phyloP scores from a whole-genome alignment of 64 coral and sea anemone genomes.

The Stichodactyla helianthus region DNA sequence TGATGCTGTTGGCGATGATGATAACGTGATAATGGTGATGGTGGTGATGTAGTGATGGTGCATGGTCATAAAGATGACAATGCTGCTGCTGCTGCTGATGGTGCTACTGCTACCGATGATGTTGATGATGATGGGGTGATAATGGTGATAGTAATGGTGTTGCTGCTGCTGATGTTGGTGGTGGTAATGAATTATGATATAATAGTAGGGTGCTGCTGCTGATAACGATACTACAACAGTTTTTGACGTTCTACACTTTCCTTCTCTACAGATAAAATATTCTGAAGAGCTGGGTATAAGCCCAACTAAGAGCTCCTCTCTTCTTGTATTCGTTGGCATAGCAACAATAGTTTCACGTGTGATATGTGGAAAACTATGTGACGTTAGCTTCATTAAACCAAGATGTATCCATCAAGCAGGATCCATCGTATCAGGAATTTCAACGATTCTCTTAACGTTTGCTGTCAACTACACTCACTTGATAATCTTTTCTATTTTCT shows the following conservation, averaged over 20 bases:
- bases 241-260: neutral
- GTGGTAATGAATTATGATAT: too few species aligned
- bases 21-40: neutral
- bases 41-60: neutral
- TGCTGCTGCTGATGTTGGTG: neutral
- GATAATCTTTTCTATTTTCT: slow-evolving; percentile 11
- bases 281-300: slow-evolving; percentile 40
- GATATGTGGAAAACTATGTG: slow-evolving; percentile 26
- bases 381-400: slow-evolving; percentile 42
- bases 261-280: slow-evolving; percentile 25
- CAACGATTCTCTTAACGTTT: slow-evolving; percentile 15
- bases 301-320: neutral
- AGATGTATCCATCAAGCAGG: slow-evolving; percentile 37
- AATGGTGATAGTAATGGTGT: neutral
- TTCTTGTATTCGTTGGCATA: slow-evolving; percentile 32
- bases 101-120: neutral
- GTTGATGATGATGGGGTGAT: too few species aligned
- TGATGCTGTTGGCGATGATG: neutral
- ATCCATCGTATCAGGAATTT: slow-evolving; percentile 8
- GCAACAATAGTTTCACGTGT: slow-evolving; percentile 12
- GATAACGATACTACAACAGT: too few species aligned
- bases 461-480: slow-evolving; percentile 18
- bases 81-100: neutral
- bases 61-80: neutral
- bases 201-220: too few species aligned